Percentiles rank a stretch among this genome's conserved stretches.
phyloP scores from a whole-genome alignment of 2,113 vertebrate species.

The Mus spicilegus region DNA sequence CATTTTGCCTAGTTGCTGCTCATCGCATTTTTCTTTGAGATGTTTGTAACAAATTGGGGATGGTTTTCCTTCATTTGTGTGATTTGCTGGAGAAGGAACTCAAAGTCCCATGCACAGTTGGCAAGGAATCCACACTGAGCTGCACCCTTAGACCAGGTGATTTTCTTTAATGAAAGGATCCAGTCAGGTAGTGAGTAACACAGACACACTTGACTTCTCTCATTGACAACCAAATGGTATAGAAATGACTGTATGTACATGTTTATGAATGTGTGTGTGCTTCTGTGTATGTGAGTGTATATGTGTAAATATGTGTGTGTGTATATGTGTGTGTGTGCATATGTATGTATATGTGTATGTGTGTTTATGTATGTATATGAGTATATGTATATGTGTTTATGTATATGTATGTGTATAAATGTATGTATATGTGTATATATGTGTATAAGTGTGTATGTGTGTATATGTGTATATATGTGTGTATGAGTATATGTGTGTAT shows the following conservation, averaged over 20 bases:
- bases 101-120: too few species aligned
- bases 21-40: constrained; percentile 1
- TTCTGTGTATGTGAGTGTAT: too few species aligned
- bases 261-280: background rate
- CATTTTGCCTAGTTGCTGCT: background rate
- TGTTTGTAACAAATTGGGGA: constrained; percentile 16
- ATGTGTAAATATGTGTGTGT: too few species aligned
- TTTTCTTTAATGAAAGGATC: constrained; percentile 38
- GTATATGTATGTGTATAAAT: background rate
- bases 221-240: background rate
- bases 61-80: background rate
- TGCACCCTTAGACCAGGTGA: background rate
- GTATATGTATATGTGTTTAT: background rate
- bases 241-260: background rate
- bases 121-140: background rate
- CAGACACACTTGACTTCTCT: background rate
- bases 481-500: background rate
- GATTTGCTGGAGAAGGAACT: background rate
- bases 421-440: background rate
- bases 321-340: too few species aligned
- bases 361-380: accelerated
- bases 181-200: background rate
- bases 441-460: background rate
- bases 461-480: background rate
- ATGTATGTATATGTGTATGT: too few species aligned